A percentile compares a stretch with the other conserved stretches of the same genome.
These are phyloP conservation scores for Apodemus speciosus DNA, from an alignment of 2,113 vertebrate genomes.

Conservation along the genomic window DNA sequence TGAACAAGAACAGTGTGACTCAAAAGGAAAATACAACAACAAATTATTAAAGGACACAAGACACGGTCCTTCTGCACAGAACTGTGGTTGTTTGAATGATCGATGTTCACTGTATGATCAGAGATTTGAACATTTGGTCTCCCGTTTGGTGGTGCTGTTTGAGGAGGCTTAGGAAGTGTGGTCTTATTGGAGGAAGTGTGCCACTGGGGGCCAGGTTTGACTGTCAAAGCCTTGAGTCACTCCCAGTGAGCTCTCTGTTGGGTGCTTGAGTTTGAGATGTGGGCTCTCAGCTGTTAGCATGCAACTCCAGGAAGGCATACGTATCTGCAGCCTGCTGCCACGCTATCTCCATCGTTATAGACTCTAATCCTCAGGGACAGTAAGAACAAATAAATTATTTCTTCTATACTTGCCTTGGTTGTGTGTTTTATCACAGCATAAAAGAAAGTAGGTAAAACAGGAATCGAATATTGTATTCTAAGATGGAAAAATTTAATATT, in stretches of 20 bases:
- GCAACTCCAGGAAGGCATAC: too few relatives aligned
- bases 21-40: not conserved
- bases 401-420: not conserved
- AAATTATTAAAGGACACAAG: not conserved
- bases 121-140: not conserved
- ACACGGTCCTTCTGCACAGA: not conserved
- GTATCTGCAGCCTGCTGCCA: not conserved
- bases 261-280: not conserved
- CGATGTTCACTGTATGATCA: not conserved
- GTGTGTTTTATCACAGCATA: not conserved
- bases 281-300: not conserved
- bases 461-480: not conserved
- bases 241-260: not conserved
- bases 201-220: not conserved
- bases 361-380: not conserved
- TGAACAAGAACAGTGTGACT: conserved; percentile 31
- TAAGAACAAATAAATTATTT: too few relatives aligned
- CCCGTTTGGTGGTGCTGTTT: not conserved
- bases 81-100: not conserved
- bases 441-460: not conserved
- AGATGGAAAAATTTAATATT: not conserved
- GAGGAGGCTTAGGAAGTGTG: not conserved
- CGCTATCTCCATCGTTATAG: not conserved
- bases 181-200: not conserved
- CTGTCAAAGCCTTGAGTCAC: not conserved